Conservation (phyloP, 64 coral and sea anemone species). For the Porites australiensis region DNA sequence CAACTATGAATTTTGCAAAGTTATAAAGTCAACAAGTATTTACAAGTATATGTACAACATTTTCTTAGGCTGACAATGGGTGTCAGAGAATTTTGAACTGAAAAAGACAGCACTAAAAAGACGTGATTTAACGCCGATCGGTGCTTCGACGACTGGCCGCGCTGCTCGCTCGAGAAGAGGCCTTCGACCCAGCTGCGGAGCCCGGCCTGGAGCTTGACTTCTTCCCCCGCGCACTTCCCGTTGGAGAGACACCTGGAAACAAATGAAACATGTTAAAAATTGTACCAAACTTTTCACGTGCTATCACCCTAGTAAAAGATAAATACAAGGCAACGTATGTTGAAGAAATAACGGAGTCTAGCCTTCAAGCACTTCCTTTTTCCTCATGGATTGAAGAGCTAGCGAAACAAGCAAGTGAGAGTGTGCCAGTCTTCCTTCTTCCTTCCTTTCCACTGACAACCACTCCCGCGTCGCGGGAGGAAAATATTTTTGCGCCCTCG, state of each 20-base stretch:
- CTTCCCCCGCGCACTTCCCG: conserved; percentile 71
- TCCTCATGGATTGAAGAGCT: no score
- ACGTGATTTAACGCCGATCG: conserved; percentile 28
- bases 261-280: not conserved
- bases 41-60: conserved; percentile 20
- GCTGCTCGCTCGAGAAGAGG: conserved; percentile 85
- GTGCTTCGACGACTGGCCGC: conserved; percentile 73
- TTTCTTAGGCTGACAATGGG: not conserved
- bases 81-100: not conserved
- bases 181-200: conserved; percentile 67
- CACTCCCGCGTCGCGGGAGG: no score
- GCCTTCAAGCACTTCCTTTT: no score
- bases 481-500: no score
- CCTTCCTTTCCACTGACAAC: no score
- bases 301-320: no score
- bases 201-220: conserved; percentile 64
- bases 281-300: no score
- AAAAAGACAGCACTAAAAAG: not conserved
- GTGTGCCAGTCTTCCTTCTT: no score
- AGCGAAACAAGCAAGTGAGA: no score
- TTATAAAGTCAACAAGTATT: not conserved
- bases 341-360: no score
- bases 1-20: not conserved
- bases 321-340: no score
- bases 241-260: conserved; percentile 64